Conservation (phyloP, 1,140 invertebrate species). For the Atta cephalotes region DNA sequence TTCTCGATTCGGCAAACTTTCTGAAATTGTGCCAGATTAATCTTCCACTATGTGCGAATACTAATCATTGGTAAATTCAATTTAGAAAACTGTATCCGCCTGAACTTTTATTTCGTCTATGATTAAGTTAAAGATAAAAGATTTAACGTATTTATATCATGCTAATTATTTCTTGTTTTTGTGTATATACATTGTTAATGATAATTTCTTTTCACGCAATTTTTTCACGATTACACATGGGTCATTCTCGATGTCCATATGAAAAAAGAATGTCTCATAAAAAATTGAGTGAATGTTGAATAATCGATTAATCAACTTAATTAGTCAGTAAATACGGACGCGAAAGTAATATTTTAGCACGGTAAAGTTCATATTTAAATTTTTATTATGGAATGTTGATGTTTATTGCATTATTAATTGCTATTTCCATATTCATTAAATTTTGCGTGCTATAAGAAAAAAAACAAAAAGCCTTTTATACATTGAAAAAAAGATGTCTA, state of each 20-base stretch:
- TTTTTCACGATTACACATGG: neutral
- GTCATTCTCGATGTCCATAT: neutral
- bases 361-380: neutral
- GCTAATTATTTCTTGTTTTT: neutral
- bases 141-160: neutral
- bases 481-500: no score
- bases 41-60: slow-evolving; percentile 42
- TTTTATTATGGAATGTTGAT: neutral
- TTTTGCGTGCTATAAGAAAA: neutral
- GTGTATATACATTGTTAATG: neutral
- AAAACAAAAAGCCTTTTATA: neutral
- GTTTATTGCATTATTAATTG: slow-evolving; percentile 14
- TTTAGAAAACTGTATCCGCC: slow-evolving; percentile 47
- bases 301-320: neutral
- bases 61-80: slow-evolving; percentile 65
- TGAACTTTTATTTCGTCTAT: neutral
- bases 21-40: slow-evolving; percentile 64
- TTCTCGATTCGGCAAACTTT: slow-evolving; percentile 55
- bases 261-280: neutral
- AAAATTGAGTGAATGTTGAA: slow-evolving; percentile 11
- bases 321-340: neutral
- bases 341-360: neutral
- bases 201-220: neutral
- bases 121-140: neutral
- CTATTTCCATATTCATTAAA: neutral